Base-by-base conservation (phyloP, 2,797 vertebrate species). In the Gymnothorax reevesii region DNA sequence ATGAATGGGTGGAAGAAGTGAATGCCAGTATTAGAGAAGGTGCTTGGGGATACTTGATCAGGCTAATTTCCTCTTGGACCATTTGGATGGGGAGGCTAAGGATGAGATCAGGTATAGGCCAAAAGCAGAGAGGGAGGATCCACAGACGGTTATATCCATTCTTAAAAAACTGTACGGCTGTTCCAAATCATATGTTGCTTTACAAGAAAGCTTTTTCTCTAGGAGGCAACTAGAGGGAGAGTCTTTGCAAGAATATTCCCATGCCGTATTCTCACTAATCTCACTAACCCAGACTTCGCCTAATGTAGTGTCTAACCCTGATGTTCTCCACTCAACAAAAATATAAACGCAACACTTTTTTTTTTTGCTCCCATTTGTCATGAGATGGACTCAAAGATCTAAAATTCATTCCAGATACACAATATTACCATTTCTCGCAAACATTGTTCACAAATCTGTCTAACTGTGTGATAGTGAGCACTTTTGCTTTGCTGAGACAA, bases 1-100 rank as follows among this genome's bases (percentile, higher is more conserved):
- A 8, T 0, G 69, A 79, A 13, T 89, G 88, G 86, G n/a, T 86
- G 2, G 88, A 89, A 17, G 88, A 88, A 20, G 71, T 87, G n/a
- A n/a, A 15, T 3, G 27, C 86, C 5, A 83, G 33, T 22, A 66
- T 87, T 8, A 25, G 86, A 7, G 66, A 3, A 8, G 86, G 0
- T 57, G 64, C 27, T 12, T 89, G 12, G 4, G 9, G 2, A 4
- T 69, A 10, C 2, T 83, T 27, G 83, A 87, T 25, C 20, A 85
- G 17, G 83, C 88, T 10, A 57, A 64, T 62, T 87, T 86, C 33
- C 79, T 86, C 1, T 84, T 60, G 22, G 86, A 86, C 20, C 86
- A 87, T 27, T 54, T 89, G 42, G 73, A 71, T 7, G 84, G 83
- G 0, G 55, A 85, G 4, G 88, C 86, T 0, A 85, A 27, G 22